Conservation (phyloP, 2,113 vertebrate genomes). For the Platysteira castanea region DNA sequence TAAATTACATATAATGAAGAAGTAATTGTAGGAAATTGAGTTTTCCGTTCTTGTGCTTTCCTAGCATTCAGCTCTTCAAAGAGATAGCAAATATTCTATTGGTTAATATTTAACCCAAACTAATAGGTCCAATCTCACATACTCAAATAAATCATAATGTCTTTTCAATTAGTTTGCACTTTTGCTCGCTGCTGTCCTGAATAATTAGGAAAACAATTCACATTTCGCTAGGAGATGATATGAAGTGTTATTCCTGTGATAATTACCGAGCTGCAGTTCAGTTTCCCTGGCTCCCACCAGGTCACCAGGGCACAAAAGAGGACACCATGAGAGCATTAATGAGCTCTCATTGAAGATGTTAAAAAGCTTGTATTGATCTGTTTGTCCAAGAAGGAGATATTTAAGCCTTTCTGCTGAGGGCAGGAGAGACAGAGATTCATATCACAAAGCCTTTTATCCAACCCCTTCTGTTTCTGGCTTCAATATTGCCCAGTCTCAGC, state of each 20-base stretch:
- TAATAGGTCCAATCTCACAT: slow-evolving; percentile 28
- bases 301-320: slow-evolving; percentile 85
- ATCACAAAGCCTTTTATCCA: slow-evolving; percentile 92
- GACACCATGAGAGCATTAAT: slow-evolving; percentile 87
- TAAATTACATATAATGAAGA: neutral
- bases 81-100: neutral
- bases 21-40: neutral
- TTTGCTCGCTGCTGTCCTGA: slow-evolving; percentile 71
- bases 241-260: slow-evolving; percentile 78
- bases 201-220: slow-evolving; percentile 82
- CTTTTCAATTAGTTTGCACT: slow-evolving; percentile 79
- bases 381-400: slow-evolving; percentile 96
- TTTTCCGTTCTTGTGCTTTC: neutral
- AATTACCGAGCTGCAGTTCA: slow-evolving; percentile 83
- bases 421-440: slow-evolving; percentile 85
- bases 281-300: slow-evolving; percentile 80
- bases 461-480: slow-evolving; percentile 79
- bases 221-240: slow-evolving; percentile 70
- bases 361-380: slow-evolving; percentile 95
- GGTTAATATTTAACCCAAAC: slow-evolving; percentile 66
- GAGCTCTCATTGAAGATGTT: slow-evolving; percentile 95
- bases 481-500: slow-evolving; percentile 80
- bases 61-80: neutral
- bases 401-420: slow-evolving; percentile 91
- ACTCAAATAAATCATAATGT: slow-evolving; percentile 71